Conservation (phyloP, 2,888 invertebrate species). For the Lobophora halterata region DNA sequence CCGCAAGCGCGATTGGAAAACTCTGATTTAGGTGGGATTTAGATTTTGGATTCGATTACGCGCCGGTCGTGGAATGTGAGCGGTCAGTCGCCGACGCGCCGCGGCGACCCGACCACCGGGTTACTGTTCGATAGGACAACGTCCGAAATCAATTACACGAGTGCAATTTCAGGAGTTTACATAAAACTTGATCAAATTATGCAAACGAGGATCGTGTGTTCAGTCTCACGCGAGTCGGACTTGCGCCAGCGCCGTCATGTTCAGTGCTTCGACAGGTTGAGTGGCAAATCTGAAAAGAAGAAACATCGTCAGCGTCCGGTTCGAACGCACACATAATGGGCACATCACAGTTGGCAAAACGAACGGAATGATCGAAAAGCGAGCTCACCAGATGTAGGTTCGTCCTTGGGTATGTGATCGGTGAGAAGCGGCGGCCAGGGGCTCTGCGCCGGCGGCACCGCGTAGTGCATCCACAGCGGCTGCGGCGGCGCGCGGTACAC, state of each 20-base stretch:
- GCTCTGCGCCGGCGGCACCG: constrained; percentile 74
- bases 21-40: constrained; percentile 69
- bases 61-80: constrained; percentile 72
- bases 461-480: constrained; percentile 75
- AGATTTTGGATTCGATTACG: constrained; percentile 61
- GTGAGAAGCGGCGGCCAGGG: constrained; percentile 78
- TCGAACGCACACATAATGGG: too few relatives aligned
- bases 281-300: constrained; percentile 89
- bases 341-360: too few relatives aligned
- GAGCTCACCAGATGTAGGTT: constrained; percentile 79
- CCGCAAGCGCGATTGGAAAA: constrained; percentile 49
- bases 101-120: constrained; percentile 47
- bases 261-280: constrained; percentile 93
- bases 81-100: constrained; percentile 35
- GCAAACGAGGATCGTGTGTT: constrained; percentile 50
- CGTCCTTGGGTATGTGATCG: constrained; percentile 79
- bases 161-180: constrained; percentile 21
- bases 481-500: constrained; percentile 59
- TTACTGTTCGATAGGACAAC: constrained; percentile 43
- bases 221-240: constrained; percentile 53
- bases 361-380: neutral
- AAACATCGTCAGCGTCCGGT: constrained; percentile 1
- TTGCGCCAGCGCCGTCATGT: constrained; percentile 45
- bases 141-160: constrained; percentile 31
- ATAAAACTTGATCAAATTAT: constrained; percentile 36